Evolutionary conservation across 53 echinoderm and acorn worm genomes (phyloP).

Genomic region (Crossaster papposus): DNA sequence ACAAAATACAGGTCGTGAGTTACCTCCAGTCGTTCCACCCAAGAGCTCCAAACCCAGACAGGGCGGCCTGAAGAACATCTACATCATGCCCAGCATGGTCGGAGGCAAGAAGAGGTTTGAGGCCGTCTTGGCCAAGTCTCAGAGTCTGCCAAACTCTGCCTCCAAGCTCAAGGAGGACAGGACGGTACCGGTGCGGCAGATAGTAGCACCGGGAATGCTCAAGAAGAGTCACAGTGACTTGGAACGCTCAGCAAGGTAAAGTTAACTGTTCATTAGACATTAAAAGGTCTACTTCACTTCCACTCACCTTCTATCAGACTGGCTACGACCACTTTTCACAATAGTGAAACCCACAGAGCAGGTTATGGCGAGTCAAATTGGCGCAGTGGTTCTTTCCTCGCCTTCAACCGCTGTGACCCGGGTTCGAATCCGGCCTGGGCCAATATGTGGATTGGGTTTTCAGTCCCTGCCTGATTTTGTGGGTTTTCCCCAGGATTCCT

Average conservation of each 20-base stretch:
- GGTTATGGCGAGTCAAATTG: no score
- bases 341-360: no score
- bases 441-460: no score
- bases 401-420: no score
- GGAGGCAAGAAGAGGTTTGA: constrained; percentile 96
- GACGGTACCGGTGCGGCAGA: constrained; percentile 48
- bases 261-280: no score
- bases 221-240: constrained; percentile 87
- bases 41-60: constrained; percentile 74
- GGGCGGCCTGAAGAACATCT: constrained; percentile 78
- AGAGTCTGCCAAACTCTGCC: constrained; percentile 73
- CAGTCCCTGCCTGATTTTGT: no score
- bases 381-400: no score
- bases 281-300: no score
- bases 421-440: no score
- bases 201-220: constrained; percentile 53
- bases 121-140: constrained; percentile 94
- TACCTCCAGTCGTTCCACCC: constrained; percentile 85
- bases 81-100: constrained; percentile 97
- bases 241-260: constrained; percentile 75
- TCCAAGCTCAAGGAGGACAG: constrained; percentile 54
- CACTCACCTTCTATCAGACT: no score
- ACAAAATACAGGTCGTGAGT: constrained; percentile 61
- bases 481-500: no score
- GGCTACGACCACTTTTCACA: no score